These are phyloP conservation scores for Tolmerus cingulatus DNA, from an alignment of 2,888 invertebrate species.

Conservation along the genomic window DNA sequence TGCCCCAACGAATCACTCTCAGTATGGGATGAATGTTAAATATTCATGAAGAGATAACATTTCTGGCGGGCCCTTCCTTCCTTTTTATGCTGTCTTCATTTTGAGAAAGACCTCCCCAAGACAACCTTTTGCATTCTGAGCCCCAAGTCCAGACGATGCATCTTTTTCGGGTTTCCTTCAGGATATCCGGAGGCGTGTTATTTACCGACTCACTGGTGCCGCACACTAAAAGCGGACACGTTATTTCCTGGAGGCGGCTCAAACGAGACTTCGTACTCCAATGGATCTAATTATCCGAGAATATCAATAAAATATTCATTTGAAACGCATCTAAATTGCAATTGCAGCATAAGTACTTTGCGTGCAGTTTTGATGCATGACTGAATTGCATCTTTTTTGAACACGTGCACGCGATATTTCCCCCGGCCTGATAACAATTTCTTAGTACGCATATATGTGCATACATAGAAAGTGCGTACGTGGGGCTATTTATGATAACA, in stretches of 20 bases:
- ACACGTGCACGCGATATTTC: not conserved
- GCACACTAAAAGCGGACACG: not conserved
- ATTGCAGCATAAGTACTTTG: not conserved
- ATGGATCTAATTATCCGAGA: not conserved
- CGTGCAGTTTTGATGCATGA: not conserved
- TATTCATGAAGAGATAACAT: not conserved
- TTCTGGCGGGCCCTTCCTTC: not conserved
- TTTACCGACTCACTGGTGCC: not conserved
- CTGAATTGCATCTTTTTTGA: not conserved
- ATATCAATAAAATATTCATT: not conserved
- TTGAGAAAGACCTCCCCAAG: not conserved
- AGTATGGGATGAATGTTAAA: not conserved
- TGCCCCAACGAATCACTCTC: not conserved
- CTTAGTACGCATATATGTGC: not conserved
- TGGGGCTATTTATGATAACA: not conserved
- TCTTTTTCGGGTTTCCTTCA: not conserved
- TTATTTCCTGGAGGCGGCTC: not conserved
- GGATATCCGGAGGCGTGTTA: slow-evolving; percentile 18
- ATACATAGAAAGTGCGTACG: not conserved
- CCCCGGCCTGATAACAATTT: not conserved
- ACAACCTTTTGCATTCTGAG: not conserved
- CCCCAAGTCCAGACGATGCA: not conserved
- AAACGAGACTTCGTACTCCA: not conserved
- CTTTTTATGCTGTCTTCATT: not conserved
- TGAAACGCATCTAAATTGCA: not conserved